A percentile compares a stretch with the other conserved stretches of the same genome.
phyloP scores from a whole-genome alignment of 2,797 vertebrate genomes.

The Smutsia temminckii region DNA sequence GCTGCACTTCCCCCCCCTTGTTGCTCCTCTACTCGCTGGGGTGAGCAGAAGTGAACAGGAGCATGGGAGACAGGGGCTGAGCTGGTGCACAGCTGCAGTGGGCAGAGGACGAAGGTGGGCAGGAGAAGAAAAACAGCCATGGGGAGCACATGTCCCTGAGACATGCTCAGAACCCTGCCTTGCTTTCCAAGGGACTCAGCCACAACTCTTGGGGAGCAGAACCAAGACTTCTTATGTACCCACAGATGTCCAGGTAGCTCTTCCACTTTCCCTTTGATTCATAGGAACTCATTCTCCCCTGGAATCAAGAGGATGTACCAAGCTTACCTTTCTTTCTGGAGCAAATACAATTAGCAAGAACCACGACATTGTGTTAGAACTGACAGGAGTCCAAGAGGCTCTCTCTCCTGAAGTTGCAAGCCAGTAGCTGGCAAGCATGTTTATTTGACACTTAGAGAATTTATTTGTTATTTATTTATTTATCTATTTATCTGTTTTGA shows the following conservation, averaged over 20 bases:
- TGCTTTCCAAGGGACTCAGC: not conserved
- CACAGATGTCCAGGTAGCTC: not conserved
- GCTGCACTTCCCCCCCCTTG: not conserved
- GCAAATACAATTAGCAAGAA: not conserved
- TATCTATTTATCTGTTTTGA: not conserved
- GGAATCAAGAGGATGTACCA: not conserved
- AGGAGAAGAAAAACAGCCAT: not conserved
- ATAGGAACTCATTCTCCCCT: not conserved
- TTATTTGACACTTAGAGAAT: not conserved
- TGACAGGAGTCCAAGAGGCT: not conserved
- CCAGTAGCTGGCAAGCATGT: not conserved
- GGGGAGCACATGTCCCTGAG: too few relatives aligned
- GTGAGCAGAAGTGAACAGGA: not conserved
- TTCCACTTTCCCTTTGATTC: not conserved
- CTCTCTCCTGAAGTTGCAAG: not conserved
- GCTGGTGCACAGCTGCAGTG: not conserved
- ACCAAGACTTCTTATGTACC: not conserved
- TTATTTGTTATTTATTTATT: not conserved
- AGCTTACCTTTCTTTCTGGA: slow-evolving; percentile 7
- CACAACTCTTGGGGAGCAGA: not conserved
- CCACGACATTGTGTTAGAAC: not conserved
- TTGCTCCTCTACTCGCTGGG: not conserved
- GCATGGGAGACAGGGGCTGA: not conserved
- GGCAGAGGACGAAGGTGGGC: not conserved
- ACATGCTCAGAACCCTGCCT: not conserved